Evolutionary conservation across 1,140 invertebrate genomes (phyloP), one percentile per base, ranked within the genome.

Genomic region (Eufriesea mexicana): DNA sequence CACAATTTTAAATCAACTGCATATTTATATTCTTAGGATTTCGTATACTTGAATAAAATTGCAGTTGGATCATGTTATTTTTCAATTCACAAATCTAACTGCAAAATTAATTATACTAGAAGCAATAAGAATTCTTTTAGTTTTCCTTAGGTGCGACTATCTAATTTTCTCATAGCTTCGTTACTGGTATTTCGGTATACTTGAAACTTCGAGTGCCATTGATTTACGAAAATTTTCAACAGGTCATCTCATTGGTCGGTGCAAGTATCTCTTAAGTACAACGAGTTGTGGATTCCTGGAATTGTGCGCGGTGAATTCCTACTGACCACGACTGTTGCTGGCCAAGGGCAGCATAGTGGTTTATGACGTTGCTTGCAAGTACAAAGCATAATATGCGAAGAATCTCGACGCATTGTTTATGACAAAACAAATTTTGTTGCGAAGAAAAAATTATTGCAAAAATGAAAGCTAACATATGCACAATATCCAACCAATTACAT

Each of bases 281-380:
- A 67, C 20, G 23, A 67, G 42, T 45, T n/a, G 66, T 20, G 42
- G 14, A 67, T 67, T 67, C 42, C 42, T 67, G 66, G 35, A 67
- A 67, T 67, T 66, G 62, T 66, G 23, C 62, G 62, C 28, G 42
- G 23, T 45, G 45, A 67, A 67, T 67, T 67, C 66, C 42, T 67
- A 67, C 42, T 45, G 23, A 67, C 42, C 42, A 67, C 23, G 42
- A 45, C 42, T 45, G 23, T 23, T 67, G 20, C 42, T 67, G 42
- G 1, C 62, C 62, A 42, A 66, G 18, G 28, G 62, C 23, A 20
- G 35, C 28, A 62, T 62, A 28, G 59, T 6, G 66, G 42, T 67
- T 67, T 67, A 45, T n/a, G 42, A 67, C 23, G 42, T 66, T 66
- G 35, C 62, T 9, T n/a, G n/a, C n/a, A n/a, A n/a, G n/a, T 66